A percentile compares a stretch with the other conserved stretches of the same genome.
These are phyloP conservation scores for Eupithecia exiguata DNA, from an alignment of 2,888 invertebrate species.

Conservation along the genomic window DNA sequence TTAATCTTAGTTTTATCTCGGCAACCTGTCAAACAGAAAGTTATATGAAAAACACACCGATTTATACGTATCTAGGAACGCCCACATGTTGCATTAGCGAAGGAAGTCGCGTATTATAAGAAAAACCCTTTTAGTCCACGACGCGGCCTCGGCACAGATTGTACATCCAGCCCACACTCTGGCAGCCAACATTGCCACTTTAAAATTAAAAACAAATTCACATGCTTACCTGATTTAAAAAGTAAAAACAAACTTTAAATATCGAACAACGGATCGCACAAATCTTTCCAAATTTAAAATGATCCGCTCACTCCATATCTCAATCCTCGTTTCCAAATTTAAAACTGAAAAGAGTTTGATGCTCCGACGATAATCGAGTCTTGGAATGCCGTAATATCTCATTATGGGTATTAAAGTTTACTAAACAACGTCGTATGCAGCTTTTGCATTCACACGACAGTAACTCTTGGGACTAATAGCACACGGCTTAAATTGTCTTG, in stretches of 20 bases:
- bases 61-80: conserved; percentile 53
- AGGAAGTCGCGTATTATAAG: conserved; percentile 60
- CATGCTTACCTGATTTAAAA: conserved; percentile 46
- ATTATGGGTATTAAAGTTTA: conserved; percentile 60
- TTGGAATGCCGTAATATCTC: conserved; percentile 79
- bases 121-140: conserved; percentile 50
- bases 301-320: conserved; percentile 73
- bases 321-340: conserved; percentile 77
- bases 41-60: conserved; percentile 49
- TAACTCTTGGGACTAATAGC: conserved; percentile 55
- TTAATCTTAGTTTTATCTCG: conserved; percentile 39
- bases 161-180: conserved; percentile 70
- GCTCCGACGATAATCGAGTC: conserved; percentile 76
- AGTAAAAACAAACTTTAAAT: conserved; percentile 42
- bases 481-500: conserved; percentile 57
- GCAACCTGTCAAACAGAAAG: conserved; percentile 45
- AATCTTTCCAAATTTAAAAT: conserved; percentile 76
- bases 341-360: conserved; percentile 79
- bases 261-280: conserved; percentile 61
- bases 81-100: conserved; percentile 58
- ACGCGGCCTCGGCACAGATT: conserved; percentile 69
- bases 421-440: conserved; percentile 61
- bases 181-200: conserved; percentile 61
- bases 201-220: conserved; percentile 60
- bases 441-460: conserved; percentile 51